Evolutionary conservation across 2,888 invertebrate species (phyloP), one percentile per base, ranked within the genome.

Genomic region (Gryllus longicercus): DNA sequence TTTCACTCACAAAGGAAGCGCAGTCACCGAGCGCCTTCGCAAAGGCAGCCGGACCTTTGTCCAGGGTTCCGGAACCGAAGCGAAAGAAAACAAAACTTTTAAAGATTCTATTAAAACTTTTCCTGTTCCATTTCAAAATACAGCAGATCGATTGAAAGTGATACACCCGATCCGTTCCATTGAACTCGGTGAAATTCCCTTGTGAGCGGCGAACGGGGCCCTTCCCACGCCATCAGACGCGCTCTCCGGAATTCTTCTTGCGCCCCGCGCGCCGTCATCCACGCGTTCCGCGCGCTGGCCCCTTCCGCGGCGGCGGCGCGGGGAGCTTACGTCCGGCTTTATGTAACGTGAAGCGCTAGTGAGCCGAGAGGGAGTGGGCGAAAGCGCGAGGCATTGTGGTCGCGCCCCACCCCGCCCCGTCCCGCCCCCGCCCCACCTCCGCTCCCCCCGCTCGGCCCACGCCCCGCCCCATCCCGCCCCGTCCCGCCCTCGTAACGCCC

Each of bases 71-170:
- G 63, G 63, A 63, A 63, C n/a, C 12, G 5, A 63, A 63, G 63
- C 63, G 63, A 63, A 63, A n/a, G 63, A 5, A 63, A 63, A 63
- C 63, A 63, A 63, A 63, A 63, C 63, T 63, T 63, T 63, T 63
- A 63, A 63, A 63, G 63, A 63, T 63, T 63, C 63, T n/a, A 63
- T 63, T 63, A 63, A 63, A 63, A 63, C 63, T 63, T 63, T 63
- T 63, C 63, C 63, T 63, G 63, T 63, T 63, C 14, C 63, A 63
- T 63, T 63, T 63, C 63, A 63, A 63, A 63, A 63, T 63, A 63
- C n/a, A 63, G 63, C 63, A 63, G 63, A 63, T 63, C 63, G 63
- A 63, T 63, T 63, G 63, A 63, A 63, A 14, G 63, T 63, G 63
- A 63, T 63, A 63, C 63, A 63, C 63, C 63, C 16, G n/a, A 11